Percentiles rank a stretch among this genome's conserved stretches.
Evolutionary conservation across 1,140 invertebrate species (phyloP).

Genomic region (Apocrypta bakeri): DNA sequence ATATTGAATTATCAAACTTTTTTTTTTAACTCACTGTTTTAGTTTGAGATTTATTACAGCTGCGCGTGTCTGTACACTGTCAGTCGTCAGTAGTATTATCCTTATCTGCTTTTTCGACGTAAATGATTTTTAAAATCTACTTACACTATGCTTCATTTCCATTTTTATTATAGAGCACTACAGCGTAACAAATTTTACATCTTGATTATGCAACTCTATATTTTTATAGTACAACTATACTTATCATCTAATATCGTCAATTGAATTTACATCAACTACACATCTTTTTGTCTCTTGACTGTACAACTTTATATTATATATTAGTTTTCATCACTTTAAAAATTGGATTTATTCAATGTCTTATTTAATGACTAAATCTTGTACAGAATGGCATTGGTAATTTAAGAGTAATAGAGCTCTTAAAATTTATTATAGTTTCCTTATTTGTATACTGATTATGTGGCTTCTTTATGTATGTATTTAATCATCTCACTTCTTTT

Average conservation of each 20-base stretch:
- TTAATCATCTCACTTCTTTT: not conserved
- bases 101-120: not conserved
- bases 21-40: constrained; percentile 22
- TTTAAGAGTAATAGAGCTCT: not conserved
- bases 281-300: constrained; percentile 17
- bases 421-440: not conserved
- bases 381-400: constrained; percentile 16
- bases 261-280: not conserved
- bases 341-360: constrained; percentile 13
- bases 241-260: constrained; percentile 33
- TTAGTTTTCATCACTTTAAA: constrained; percentile 2
- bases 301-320: constrained; percentile 28
- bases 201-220: not conserved
- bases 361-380: not conserved
- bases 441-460: constrained; percentile 1
- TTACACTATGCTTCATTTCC: not conserved
- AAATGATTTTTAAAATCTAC: not conserved
- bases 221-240: not conserved
- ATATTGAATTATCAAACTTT: not conserved
- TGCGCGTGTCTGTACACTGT: not conserved
- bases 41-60: not conserved
- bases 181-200: constrained; percentile 6
- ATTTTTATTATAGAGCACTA: not conserved
- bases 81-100: not conserved
- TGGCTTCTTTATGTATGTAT: not conserved